Base-by-base conservation (phyloP, 2,888 invertebrate species). In the Meteorus cinctellus region DNA sequence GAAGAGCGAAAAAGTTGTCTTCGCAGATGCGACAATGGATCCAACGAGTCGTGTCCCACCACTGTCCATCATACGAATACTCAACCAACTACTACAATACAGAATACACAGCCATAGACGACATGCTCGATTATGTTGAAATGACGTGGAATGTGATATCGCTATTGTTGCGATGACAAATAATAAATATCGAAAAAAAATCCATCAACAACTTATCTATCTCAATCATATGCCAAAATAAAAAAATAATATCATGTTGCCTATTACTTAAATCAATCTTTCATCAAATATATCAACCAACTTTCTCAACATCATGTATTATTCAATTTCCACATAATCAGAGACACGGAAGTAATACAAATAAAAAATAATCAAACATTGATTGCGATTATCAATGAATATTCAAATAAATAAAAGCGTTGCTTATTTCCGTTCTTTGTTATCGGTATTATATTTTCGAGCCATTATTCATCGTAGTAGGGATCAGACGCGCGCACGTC, bases 121-220 rank as follows among this genome's bases (percentile, higher is more conserved):
- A 78, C 79, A 79, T 68, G 79, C 77, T 79, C 80, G 80, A 77
- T 80, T 79, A 81, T 81, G 82, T 84, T 81, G 82, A 82, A 82
- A 82, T 68, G 82, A 80, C 81, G 77, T 74, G 79, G 80, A 80
- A 81, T 76, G 78, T 69, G 77, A 80, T 77, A 73, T 67, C 67
- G 24, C 73, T 29, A 66, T 65, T 65, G 65, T 65, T 19, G 19
- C n/a, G 34, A 73, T 73, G 67, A 67, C 73, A 41, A 67, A 73
- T 65, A 55, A 41, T 29, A 66, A 6, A 68, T 48, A 68, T 29
- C n/a, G 60, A 66, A 59, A 66, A 59, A 59, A 66, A 5, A 73
- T 73, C 60, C 51, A 66, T 36, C 67, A 66, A 67, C 66, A 66
- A 73, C 67, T 82, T 83, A 85, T 86, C 84, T 81, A 86, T 86